phyloP scores from a whole-genome alignment of 2,797 vertebrate genomes.

The Martes flavigula region DNA sequence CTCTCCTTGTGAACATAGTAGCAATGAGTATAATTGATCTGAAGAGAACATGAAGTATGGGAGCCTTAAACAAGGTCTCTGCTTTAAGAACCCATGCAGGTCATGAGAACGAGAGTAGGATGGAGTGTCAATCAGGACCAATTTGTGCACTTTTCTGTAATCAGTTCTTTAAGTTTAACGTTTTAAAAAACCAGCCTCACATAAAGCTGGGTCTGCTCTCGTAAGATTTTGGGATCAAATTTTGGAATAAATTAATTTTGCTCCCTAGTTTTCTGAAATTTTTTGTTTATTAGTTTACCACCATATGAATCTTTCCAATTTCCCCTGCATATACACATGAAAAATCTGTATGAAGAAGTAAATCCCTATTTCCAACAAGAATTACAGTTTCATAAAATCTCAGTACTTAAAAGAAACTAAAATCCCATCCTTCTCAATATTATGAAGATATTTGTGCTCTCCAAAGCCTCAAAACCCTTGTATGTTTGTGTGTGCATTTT shows the following conservation, averaged over 20 bases:
- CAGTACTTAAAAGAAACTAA: neutral
- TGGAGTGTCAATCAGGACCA: neutral
- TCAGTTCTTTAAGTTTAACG: neutral
- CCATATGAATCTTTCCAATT: neutral
- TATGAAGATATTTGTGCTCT: neutral
- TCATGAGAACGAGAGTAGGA: neutral
- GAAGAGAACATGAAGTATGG: neutral
- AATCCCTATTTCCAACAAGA: neutral
- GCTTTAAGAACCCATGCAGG: neutral
- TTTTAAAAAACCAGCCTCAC: neutral
- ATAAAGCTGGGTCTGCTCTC: neutral
- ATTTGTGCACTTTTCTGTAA: neutral
- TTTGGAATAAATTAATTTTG: slow-evolving; percentile 3
- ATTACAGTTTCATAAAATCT: neutral
- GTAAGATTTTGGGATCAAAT: neutral
- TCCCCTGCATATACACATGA: neutral
- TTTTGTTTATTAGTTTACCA: neutral
- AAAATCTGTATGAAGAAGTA: neutral
- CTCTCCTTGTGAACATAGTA: neutral
- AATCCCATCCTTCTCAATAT: neutral
- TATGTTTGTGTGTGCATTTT: too few species aligned
- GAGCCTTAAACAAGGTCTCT: neutral
- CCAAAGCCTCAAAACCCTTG: neutral
- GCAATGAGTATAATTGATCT: slow-evolving; percentile 4
- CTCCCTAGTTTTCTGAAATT: neutral